A percentile compares a stretch with the other conserved stretches of the same genome.
Conservation (phyloP, 2,113 vertebrate species). For the Epinephelus moara region DNA sequence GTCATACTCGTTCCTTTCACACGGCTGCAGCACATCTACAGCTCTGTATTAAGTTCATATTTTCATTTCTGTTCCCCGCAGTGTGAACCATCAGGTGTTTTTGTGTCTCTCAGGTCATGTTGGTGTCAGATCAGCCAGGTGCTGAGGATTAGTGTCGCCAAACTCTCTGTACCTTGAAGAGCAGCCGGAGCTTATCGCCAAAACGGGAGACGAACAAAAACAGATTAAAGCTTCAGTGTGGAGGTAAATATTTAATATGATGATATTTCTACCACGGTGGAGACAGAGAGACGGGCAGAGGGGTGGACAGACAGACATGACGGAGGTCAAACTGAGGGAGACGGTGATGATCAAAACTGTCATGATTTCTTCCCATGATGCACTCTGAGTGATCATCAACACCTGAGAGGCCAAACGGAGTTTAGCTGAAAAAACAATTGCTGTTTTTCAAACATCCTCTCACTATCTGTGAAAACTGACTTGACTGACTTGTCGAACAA, state of each 20-base stretch:
- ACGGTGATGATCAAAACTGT: too few species aligned
- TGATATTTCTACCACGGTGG: not conserved
- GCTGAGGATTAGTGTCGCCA: constrained; percentile 76
- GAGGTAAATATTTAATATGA: not conserved
- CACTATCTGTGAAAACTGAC: not conserved
- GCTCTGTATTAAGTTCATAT: too few species aligned
- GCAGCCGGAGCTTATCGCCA: constrained; percentile 49
- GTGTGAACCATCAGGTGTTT: constrained; percentile 35
- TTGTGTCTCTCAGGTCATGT: constrained; percentile 36
- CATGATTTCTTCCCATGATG: not conserved
- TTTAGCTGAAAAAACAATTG: too few species aligned
- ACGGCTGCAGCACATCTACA: too few species aligned
- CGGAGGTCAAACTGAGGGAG: not conserved
- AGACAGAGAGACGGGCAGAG: not conserved
- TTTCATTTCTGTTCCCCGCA: not conserved
- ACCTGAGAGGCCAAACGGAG: too few species aligned
- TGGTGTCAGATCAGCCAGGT: constrained; percentile 59
- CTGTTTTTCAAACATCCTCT: not conserved
- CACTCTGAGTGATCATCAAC: not conserved
- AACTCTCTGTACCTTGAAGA: constrained; percentile 67
- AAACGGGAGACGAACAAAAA: constrained; percentile 35
- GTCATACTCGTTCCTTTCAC: too few species aligned
- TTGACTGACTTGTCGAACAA: not conserved
- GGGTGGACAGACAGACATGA: not conserved
- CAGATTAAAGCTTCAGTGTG: constrained; percentile 39